These are phyloP conservation scores for Leucophenga maculata DNA, from an alignment of 2,888 invertebrate genomes.

Conservation along the genomic window DNA sequence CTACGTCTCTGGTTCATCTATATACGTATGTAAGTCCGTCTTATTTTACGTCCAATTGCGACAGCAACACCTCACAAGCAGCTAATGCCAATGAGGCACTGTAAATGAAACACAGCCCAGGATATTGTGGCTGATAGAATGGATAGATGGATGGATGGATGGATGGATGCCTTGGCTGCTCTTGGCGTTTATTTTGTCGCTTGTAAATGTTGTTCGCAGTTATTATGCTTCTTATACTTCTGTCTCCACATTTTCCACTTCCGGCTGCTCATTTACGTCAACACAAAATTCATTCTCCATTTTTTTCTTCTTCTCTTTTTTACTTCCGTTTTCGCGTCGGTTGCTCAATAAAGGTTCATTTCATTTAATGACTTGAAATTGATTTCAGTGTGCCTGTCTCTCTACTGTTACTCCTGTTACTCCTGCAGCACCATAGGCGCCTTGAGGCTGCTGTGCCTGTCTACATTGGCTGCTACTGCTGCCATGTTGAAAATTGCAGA, in stretches of 20 bases:
- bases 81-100: slow-evolving; percentile 11
- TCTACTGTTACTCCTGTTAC: slow-evolving; percentile 39
- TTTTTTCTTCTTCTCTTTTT: neutral
- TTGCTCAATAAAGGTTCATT: slow-evolving; percentile 62
- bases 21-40: no score
- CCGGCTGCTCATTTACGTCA: slow-evolving; percentile 37
- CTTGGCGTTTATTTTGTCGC: slow-evolving; percentile 12
- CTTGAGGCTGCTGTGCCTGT: slow-evolving; percentile 20
- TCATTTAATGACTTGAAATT: slow-evolving; percentile 68
- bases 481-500: slow-evolving; percentile 58
- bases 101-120: neutral
- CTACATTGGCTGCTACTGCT: slow-evolving; percentile 42
- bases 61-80: slow-evolving; percentile 17
- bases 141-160: no score
- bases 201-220: slow-evolving; percentile 21
- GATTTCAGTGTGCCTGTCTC: slow-evolving; percentile 56
- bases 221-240: neutral
- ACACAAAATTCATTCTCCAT: slow-evolving; percentile 3
- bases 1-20: no score
- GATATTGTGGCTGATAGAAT: neutral
- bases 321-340: slow-evolving; percentile 13
- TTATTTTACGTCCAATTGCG: neutral
- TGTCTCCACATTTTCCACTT: neutral
- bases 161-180: neutral
- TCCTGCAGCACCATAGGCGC: slow-evolving; percentile 5